These are phyloP conservation scores for Cloeon dipterum DNA, from an alignment of 2,888 invertebrate genomes.

Conservation along the genomic window DNA sequence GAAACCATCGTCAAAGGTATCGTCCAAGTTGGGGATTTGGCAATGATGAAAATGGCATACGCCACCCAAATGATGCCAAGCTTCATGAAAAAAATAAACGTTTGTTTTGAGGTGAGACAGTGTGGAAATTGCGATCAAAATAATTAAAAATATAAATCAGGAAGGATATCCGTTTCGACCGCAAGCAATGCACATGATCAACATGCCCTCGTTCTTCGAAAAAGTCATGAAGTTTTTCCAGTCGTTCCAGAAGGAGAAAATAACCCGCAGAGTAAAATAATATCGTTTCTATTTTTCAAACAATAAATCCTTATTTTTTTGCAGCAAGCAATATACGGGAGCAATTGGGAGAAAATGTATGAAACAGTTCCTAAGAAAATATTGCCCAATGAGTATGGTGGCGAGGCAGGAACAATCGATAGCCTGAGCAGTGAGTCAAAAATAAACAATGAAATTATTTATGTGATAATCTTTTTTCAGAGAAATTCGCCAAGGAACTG, in stretches of 20 bases:
- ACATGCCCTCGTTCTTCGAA: constrained; percentile 13
- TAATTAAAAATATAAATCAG: constrained; percentile 8
- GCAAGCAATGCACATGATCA: constrained; percentile 14
- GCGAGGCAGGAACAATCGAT: constrained; percentile 13
- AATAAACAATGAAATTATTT: too few relatives aligned
- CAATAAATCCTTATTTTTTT: too few relatives aligned
- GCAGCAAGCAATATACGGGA: constrained; percentile 26
- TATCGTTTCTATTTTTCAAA: too few relatives aligned
- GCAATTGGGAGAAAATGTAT: constrained; percentile 19
- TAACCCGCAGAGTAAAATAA: constrained; percentile 12
- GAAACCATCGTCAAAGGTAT: constrained; percentile 16
- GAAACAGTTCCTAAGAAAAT: constrained; percentile 16
- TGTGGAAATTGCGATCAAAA: background rate
- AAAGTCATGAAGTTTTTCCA: constrained; percentile 13
- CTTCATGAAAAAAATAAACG: constrained; percentile 1
- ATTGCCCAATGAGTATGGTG: constrained; percentile 22
- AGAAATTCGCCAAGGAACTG: constrained; percentile 12
- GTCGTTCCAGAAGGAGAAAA: constrained; percentile 13
- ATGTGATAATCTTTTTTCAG: too few relatives aligned
- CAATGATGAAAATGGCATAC: background rate
- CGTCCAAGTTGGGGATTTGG: constrained; percentile 1
- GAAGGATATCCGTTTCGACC: constrained; percentile 14
- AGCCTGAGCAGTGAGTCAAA: constrained; percentile 13
- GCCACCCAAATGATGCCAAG: constrained; percentile 5
- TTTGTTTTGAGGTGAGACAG: constrained; percentile 1